Conservation (phyloP, 1,140 invertebrate species). For the Popillia japonica region DNA sequence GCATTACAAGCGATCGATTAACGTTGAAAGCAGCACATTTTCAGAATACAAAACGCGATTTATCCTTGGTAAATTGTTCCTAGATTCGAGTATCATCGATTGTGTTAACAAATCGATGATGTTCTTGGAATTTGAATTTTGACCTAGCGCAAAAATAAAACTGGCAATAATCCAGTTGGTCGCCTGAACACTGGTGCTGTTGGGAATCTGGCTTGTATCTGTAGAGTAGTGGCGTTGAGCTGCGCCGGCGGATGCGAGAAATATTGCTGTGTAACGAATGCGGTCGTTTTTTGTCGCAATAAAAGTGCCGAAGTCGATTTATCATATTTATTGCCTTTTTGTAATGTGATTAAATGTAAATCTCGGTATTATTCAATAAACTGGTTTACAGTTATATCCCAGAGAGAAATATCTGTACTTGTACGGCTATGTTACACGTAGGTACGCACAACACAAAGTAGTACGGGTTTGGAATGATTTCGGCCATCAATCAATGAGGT, state of each 20-base stretch:
- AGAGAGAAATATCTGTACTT: background rate
- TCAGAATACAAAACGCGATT: too few relatives aligned
- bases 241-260: background rate
- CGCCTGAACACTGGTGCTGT: background rate
- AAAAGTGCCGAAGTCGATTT: background rate
- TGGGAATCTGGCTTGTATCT: background rate
- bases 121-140: too few relatives aligned
- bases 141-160: background rate
- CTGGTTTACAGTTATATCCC: background rate
- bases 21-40: too few relatives aligned
- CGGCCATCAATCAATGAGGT: too few relatives aligned
- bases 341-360: constrained; percentile 7
- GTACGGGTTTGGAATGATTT: too few relatives aligned
- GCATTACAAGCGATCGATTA: too few relatives aligned
- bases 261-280: background rate
- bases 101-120: too few relatives aligned
- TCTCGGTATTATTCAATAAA: constrained; percentile 4
- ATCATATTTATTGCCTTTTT: constrained; percentile 7
- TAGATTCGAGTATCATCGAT: too few relatives aligned
- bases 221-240: background rate
- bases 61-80: too few relatives aligned
- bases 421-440: background rate
- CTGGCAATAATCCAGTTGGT: background rate
- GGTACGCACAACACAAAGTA: too few relatives aligned
- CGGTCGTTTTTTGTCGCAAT: background rate